Conservation (phyloP, 2,113 vertebrate genomes). For the Hemichromis elongatus region DNA sequence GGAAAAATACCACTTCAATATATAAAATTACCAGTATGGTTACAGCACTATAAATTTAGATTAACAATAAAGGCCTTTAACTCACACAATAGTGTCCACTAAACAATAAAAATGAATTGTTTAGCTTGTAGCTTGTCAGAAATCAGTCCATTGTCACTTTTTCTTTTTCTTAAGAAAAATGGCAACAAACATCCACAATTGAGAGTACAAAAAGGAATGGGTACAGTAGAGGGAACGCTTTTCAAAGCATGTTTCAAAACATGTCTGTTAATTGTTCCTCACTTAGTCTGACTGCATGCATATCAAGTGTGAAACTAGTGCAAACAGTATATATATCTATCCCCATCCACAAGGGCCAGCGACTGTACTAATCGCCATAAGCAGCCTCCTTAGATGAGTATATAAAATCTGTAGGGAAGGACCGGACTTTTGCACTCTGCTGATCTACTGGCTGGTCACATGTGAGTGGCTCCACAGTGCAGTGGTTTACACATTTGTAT, state of each 20-base stretch:
- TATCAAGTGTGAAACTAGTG: background rate
- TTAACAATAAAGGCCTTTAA: background rate
- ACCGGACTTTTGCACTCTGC: background rate
- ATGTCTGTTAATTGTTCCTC: background rate
- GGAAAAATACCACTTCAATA: background rate
- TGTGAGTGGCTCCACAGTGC: background rate
- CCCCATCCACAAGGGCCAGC: background rate
- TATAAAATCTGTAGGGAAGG: background rate
- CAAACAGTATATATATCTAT: background rate
- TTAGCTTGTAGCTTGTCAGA: background rate
- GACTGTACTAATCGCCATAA: background rate
- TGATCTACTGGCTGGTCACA: background rate
- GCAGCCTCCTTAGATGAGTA: background rate
- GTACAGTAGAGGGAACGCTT: background rate
- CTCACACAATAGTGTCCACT: background rate
- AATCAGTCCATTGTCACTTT: background rate
- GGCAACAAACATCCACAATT: background rate
- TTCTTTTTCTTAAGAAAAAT: background rate
- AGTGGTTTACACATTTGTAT: background rate
- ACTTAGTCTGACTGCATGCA: background rate
- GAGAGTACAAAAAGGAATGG: background rate
- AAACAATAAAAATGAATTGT: background rate
- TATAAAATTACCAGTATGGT: background rate
- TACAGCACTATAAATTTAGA: background rate
- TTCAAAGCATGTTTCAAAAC: background rate